Percentiles rank a stretch among this genome's conserved stretches.
Conservation (phyloP, 2,888 invertebrate species). For the Erebia palarica region DNA sequence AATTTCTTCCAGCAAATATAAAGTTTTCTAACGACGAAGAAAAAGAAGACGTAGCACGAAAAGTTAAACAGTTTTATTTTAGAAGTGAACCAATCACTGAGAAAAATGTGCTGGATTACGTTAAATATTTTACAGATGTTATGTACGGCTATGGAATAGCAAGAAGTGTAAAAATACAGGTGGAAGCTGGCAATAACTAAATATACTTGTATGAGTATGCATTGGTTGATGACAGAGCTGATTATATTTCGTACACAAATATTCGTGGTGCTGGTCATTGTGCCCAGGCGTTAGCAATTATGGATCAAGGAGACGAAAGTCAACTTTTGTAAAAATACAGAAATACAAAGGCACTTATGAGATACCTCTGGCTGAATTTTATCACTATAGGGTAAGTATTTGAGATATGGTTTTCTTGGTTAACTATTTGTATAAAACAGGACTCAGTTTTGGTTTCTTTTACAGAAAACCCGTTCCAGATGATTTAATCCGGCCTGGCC, state of each 20-base stretch:
- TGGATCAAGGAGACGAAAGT: conserved; percentile 43
- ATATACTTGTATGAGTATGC: conserved; percentile 59
- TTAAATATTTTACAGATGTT: conserved; percentile 63
- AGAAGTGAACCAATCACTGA: conserved; percentile 47
- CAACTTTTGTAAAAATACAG: conserved; percentile 37
- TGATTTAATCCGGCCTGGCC: conserved; percentile 50
- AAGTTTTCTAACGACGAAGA: conserved; percentile 49
- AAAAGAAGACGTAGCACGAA: conserved; percentile 48
- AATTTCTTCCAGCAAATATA: conserved; percentile 56
- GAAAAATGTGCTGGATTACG: conserved; percentile 48
- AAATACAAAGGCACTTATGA: conserved; percentile 42
- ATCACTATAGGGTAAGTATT: conserved; percentile 46
- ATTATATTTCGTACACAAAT: conserved; percentile 46
- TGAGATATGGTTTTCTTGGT: neutral
- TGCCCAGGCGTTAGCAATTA: conserved; percentile 38
- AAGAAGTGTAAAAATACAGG: conserved; percentile 47
- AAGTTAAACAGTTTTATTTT: conserved; percentile 50
- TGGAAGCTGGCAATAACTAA: conserved; percentile 52
- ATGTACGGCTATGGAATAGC: conserved; percentile 49
- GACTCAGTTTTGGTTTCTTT: conserved; percentile 16
- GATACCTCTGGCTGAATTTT: conserved; percentile 47
- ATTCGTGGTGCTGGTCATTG: conserved; percentile 43
- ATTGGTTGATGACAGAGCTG: conserved; percentile 48
- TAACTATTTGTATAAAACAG: neutral
- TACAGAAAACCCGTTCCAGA: conserved; percentile 44